Evolutionary conservation across 2,888 invertebrate genomes (phyloP).

Genomic region (Agrypnus murinus): DNA sequence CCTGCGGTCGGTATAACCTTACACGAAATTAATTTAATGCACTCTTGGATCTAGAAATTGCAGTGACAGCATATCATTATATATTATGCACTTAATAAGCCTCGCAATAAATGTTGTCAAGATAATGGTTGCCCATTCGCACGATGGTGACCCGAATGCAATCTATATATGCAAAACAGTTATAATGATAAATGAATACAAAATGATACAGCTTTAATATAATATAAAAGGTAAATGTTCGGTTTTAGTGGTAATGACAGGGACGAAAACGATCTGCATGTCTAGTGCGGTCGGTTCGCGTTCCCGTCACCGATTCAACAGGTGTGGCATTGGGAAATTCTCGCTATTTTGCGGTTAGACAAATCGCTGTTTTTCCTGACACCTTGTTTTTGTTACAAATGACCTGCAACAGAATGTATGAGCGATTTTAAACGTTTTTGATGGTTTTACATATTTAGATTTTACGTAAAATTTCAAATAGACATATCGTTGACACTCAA

Average conservation of each 20-base stretch:
- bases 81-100: slow-evolving; percentile 38
- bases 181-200: slow-evolving; percentile 3
- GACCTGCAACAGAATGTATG: not conserved
- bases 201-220: slow-evolving; percentile 2
- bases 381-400: slow-evolving; percentile 36
- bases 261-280: slow-evolving; percentile 56
- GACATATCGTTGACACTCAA: too few species aligned
- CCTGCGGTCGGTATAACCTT: slow-evolving; percentile 29
- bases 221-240: slow-evolving; percentile 29
- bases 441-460: not conserved
- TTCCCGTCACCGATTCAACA: slow-evolving; percentile 53
- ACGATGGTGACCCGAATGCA: slow-evolving; percentile 19
- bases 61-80: slow-evolving; percentile 39
- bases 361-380: slow-evolving; percentile 48
- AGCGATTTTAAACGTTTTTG: slow-evolving; percentile 16
- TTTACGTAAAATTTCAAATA: too few species aligned
- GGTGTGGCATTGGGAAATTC: slow-evolving; percentile 51
- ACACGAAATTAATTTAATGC: slow-evolving; percentile 36
- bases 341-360: slow-evolving; percentile 48
- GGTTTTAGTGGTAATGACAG: slow-evolving; percentile 44
- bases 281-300: slow-evolving; percentile 49
- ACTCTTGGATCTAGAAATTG: slow-evolving; percentile 30
- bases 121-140: slow-evolving; percentile 29
- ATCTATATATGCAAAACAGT: slow-evolving; percentile 24
- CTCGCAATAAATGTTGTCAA: slow-evolving; percentile 19